Evolutionary conservation across 2,797 vertebrate genomes (phyloP), one percentile per base, ranked within the genome.

Genomic region (Danio albolineatus): DNA sequence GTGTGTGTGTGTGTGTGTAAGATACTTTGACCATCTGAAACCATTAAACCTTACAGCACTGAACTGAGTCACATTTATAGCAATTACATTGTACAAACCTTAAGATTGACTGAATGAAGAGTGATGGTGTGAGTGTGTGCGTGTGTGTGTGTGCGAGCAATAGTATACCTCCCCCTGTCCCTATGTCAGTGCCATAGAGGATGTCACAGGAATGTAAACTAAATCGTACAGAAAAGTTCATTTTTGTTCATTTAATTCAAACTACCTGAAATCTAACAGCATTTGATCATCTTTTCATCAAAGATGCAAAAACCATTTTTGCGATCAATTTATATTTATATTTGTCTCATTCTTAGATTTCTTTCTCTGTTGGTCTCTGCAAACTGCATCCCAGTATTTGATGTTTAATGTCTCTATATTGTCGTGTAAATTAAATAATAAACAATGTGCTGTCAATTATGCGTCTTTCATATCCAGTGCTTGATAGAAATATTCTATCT

Each of bases 401-500:
- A 66, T 86, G 87, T 90, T 86, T 89, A 81, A 72, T 82, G 79
- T 89, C 88, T 86, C 72, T 84, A 79, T 71, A 89, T 87, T 82
- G 88, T 89, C 88, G 89, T 92, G 88, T 88, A 86, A 81, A 75
- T 86, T 84, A 86, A 90, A 88, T 85, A 91, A 92, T 86, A 91
- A 86, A 89, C 67, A 49, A 82, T 75, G 81, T 89, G 86, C 75
- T 36, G 71, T 82, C 43, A 70, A 56, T 54, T 46, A 28, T 44
- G 13, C 67, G 39, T 75, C 17, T 60, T 56, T 48, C 1, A 9
- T 38, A 14, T 69, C 2, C 3, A 53, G 44, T 61, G 17, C n/a
- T 59, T 54, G 5, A 13, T 43, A 28, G 16, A 72, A 19, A 17
- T 19, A 7, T 13, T 46, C 44, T 7, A 16, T 48, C 46, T 5